Evolutionary conservation across 2,888 invertebrate species (phyloP).

Genomic region (Campoletis raptor): DNA sequence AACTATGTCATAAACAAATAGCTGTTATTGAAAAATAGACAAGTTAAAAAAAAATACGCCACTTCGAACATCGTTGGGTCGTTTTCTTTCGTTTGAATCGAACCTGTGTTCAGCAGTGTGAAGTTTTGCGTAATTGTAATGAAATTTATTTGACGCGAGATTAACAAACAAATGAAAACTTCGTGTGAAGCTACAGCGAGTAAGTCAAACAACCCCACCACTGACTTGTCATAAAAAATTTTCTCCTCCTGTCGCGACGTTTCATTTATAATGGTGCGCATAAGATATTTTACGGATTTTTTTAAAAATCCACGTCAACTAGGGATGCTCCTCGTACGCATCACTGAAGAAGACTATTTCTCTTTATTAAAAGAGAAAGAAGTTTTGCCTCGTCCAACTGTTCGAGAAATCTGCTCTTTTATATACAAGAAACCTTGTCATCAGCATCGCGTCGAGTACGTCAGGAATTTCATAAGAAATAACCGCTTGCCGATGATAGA

Average conservation of each 20-base stretch:
- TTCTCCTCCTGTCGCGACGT: not conserved
- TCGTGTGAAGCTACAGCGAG: not conserved
- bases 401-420: not conserved
- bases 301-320: not conserved
- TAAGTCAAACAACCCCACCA: not conserved
- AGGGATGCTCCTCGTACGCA: not conserved
- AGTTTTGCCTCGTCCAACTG: not conserved
- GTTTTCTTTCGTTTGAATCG: not conserved
- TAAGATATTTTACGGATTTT: not conserved
- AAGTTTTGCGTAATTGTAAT: not conserved
- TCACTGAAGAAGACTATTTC: not conserved
- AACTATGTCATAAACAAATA: too few species aligned
- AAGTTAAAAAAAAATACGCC: too few species aligned
- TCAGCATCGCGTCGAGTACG: not conserved
- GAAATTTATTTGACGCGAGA: not conserved
- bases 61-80: not conserved
- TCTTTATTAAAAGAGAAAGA: not conserved
- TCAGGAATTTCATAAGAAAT: not conserved
- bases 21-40: too few species aligned
- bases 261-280: not conserved
- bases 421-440: not conserved
- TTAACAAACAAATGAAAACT: slow-evolving; percentile 4
- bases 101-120: not conserved
- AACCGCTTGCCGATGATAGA: not conserved
- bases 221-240: not conserved